phyloP scores from a whole-genome alignment of 1,140 invertebrate species.

The Holcopasites calliopsidis region DNA sequence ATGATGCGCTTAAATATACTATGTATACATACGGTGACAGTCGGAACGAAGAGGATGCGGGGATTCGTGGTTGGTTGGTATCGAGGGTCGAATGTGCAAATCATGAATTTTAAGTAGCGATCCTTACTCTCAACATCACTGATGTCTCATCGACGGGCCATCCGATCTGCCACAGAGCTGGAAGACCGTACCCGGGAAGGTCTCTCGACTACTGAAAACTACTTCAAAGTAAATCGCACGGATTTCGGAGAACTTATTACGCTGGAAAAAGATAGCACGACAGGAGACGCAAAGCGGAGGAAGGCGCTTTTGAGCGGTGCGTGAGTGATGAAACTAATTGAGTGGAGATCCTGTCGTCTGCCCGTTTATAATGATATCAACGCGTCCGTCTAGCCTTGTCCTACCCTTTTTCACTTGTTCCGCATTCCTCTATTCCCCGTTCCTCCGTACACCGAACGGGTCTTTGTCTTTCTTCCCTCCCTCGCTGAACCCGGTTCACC shows the following conservation, averaged over 20 bases:
- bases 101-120: constrained; percentile 68
- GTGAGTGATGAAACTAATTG: constrained; percentile 67
- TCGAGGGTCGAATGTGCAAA: constrained; percentile 58
- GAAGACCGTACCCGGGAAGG: constrained; percentile 27
- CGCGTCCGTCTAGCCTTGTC: constrained; percentile 47
- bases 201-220: constrained; percentile 6
- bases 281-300: constrained; percentile 14
- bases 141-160: constrained; percentile 27
- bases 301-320: constrained; percentile 17
- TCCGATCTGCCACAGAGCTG: neutral
- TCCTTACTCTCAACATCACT: constrained; percentile 34
- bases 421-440: neutral
- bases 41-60: constrained; percentile 47
- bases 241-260: no score
- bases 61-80: neutral
- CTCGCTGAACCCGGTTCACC: neutral
- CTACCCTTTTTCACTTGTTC: neutral
- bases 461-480: constrained; percentile 26
- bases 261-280: no score
- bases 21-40: constrained; percentile 35
- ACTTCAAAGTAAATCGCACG: neutral
- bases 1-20: constrained; percentile 31
- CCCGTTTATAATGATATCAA: constrained; percentile 71
- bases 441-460: neutral
- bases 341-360: constrained; percentile 67